Evolutionary conservation across 2,888 invertebrate genomes (phyloP), one percentile per base, ranked within the genome.

Genomic region (Luffia ferchaultella): DNA sequence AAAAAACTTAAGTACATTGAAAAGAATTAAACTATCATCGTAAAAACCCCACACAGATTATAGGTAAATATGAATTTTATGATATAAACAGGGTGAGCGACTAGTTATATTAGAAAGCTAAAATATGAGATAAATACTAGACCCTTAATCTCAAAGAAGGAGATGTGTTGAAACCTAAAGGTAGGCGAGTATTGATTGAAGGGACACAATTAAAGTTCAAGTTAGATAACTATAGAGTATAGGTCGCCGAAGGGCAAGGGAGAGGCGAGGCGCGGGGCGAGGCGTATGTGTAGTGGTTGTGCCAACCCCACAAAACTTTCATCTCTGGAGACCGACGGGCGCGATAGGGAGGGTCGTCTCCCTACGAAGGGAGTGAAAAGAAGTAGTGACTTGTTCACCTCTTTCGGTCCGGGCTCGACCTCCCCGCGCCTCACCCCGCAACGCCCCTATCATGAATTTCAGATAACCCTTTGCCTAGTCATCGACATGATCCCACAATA

Each of bases 141-240:
- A n/a, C 12, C 30, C 30, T 30, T 12, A 12, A 30, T 50, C 43
- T 42, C 46, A 49, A 52, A 53, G 48, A 48, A 50, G 48, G 44
- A 18, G 48, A 50, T 49, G 51, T 47, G 51, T 43, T 41, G 50
- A 45, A 61, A 57, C 65, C 65, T 63, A 64, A 62, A 64, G 64
- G 67, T 62, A 65, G 64, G 66, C 62, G 65, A 69, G 69, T 80
- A 82, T 83, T 77, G 83, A 83, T 83, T 83, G 80, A 78, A 82
- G 80, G 75, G 79, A 77, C 77, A 79, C 80, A 83, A 83, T 83
- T 83, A 83, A 82, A 83, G 72, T 83, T 80, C 73, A 76, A 76
- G 80, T 80, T 79, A 75, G 77, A 75, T 76, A 77, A 76, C 70
- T 75, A 71, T 74, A 72, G 66, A 53, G 75, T 76, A 76, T 78